Percentiles rank a stretch among this genome's conserved stretches.
phyloP scores from a whole-genome alignment of 1,140 invertebrate genomes.

The Zophobas morio region DNA sequence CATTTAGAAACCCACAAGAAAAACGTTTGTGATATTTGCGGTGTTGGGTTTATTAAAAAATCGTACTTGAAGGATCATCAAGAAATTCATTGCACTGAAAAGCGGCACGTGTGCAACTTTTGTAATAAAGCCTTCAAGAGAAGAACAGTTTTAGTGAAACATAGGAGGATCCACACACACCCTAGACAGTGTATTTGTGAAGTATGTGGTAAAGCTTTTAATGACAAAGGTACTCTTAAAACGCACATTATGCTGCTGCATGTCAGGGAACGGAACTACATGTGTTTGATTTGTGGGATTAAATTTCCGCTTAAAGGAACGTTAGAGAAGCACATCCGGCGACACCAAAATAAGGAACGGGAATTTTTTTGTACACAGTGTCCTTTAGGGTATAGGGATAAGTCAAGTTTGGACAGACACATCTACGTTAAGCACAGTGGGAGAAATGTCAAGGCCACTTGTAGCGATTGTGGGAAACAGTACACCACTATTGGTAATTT shows the following conservation, averaged over 20 bases:
- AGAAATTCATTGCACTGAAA: constrained; percentile 67
- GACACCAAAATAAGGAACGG: constrained; percentile 55
- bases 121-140: constrained; percentile 71
- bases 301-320: constrained; percentile 60
- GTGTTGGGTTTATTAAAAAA: constrained; percentile 54
- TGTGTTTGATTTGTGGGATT: constrained; percentile 60
- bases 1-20: constrained; percentile 46
- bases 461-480: constrained; percentile 24
- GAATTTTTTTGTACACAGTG: constrained; percentile 56
- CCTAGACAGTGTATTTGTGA: constrained; percentile 58
- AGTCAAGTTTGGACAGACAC: constrained; percentile 57
- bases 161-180: constrained; percentile 68
- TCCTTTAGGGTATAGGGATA: constrained; percentile 55
- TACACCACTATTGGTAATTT: constrained; percentile 31
- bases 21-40: constrained; percentile 58
- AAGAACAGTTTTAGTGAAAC: constrained; percentile 67
- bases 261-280: constrained; percentile 56
- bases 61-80: constrained; percentile 57
- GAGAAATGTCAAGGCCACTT: constrained; percentile 12
- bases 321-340: constrained; percentile 58
- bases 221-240: constrained; percentile 57
- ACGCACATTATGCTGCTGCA: constrained; percentile 60
- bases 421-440: constrained; percentile 54
- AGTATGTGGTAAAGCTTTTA: constrained; percentile 59
- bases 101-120: constrained; percentile 70